A percentile compares a stretch with the other conserved stretches of the same genome.
phyloP scores from a whole-genome alignment of 2,888 invertebrate species.

The Cryptops parisi region DNA sequence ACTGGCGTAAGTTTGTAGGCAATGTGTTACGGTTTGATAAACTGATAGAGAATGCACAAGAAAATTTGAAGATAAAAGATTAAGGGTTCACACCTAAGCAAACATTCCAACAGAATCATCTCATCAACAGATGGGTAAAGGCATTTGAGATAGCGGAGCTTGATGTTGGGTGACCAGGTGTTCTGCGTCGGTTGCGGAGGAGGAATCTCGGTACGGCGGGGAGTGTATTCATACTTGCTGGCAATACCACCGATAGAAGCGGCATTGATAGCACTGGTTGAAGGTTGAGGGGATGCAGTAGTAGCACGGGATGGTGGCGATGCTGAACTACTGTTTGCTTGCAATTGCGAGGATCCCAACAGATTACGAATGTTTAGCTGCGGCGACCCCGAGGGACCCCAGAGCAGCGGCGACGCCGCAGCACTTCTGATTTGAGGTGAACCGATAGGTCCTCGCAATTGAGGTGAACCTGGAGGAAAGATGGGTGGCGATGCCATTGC shows the following conservation, averaged over 20 bases:
- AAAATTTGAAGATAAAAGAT: not conserved
- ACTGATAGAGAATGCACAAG: not conserved
- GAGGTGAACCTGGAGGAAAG: conserved; percentile 10
- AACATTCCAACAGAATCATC: conserved; percentile 13
- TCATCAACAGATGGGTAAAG: conserved; percentile 13
- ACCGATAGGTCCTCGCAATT: conserved; percentile 3
- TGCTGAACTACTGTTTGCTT: conserved; percentile 4
- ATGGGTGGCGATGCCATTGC: conserved; percentile 9
- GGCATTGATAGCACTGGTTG: not conserved
- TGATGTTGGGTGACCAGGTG: conserved; percentile 13
- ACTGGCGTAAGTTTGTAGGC: no score
- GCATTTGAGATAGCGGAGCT: conserved; percentile 12
- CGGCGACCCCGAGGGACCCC: conserved; percentile 8
- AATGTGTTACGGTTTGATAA: no score
- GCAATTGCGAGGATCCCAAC: conserved; percentile 2
- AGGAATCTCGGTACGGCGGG: not conserved
- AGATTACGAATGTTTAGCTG: conserved; percentile 5
- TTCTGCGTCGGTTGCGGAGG: conserved; percentile 9
- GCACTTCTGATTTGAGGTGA: conserved; percentile 9
- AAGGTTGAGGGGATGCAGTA: conserved; percentile 12
- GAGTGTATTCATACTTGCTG: not conserved
- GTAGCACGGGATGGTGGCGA: conserved; percentile 5
- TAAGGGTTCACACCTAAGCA: conserved; percentile 8
- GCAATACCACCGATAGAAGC: not conserved
- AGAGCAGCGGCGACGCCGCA: conserved; percentile 7